Conservation (phyloP, 1,140 invertebrate species). For the Pogonomyrmex californicus region DNA sequence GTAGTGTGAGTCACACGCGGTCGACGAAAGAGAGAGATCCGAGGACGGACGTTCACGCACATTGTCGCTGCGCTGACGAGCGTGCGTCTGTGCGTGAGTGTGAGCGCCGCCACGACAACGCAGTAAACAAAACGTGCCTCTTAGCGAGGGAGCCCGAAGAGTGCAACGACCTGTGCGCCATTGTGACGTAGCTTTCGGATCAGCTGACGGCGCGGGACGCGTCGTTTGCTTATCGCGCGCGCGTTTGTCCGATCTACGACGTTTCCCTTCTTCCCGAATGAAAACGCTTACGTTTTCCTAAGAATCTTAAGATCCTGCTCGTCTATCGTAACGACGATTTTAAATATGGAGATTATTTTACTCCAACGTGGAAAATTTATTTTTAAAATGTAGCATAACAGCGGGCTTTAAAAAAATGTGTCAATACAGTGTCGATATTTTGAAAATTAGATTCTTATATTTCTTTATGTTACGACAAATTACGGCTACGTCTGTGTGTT, state of each 20-base stretch:
- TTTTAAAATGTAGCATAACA: not conserved
- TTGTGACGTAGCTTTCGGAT: conserved; percentile 76
- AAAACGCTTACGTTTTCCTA: not conserved
- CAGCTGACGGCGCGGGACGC: conserved; percentile 72
- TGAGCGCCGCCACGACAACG: conserved; percentile 44
- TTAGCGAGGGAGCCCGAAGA: conserved; percentile 63
- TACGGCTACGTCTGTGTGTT: not conserved
- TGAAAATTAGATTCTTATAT: not conserved
- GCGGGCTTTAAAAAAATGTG: not conserved
- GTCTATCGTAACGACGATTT: not conserved
- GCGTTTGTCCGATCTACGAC: not conserved
- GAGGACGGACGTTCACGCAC: conserved; percentile 28
- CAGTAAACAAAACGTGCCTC: conserved; percentile 63
- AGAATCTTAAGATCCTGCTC: not conserved
- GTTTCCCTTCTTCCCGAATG: not conserved
- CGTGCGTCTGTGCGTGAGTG: conserved; percentile 32
- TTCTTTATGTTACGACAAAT: not conserved
- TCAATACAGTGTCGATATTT: not conserved
- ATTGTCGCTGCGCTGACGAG: conserved; percentile 31
- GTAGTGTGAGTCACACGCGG: conserved; percentile 62
- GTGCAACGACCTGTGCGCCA: conserved; percentile 66
- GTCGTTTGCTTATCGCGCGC: conserved; percentile 26
- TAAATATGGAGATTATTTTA: not conserved
- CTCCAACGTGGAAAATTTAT: not conserved
- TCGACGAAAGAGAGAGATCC: conserved; percentile 5